Evolutionary conservation across 37 sponge, comb jelly and placozoan species (phyloP).

Genomic region (Axinella damicornis): DNA sequence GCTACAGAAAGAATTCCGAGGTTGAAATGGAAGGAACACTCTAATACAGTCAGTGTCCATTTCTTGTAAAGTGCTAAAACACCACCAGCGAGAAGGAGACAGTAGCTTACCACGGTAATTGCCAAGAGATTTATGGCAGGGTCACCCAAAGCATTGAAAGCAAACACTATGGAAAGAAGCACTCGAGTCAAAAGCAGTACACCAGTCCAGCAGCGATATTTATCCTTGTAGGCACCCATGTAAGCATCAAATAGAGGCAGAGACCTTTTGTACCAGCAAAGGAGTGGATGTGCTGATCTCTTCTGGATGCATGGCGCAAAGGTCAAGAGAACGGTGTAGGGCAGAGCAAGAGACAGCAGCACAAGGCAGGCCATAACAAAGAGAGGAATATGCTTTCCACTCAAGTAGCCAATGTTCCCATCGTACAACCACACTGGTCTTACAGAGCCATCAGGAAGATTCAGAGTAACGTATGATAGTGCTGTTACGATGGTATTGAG

Average conservation of each 20-base stretch:
- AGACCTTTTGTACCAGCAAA: neutral
- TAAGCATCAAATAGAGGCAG: neutral
- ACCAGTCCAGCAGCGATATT: slow-evolving; percentile 3
- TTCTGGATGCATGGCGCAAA: neutral
- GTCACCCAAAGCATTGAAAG: slow-evolving; percentile 13
- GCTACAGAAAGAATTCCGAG: no score
- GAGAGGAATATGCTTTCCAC: neutral
- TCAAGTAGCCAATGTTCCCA: neutral
- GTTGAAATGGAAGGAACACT: no score
- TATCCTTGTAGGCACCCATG: neutral
- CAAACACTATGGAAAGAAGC: neutral
- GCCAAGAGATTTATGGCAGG: neutral
- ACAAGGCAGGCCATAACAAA: neutral
- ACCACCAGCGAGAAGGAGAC: neutral
- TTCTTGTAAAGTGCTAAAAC: no score
- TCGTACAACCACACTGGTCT: slow-evolving; percentile 16
- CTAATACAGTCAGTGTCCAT: no score
- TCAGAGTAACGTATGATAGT: neutral
- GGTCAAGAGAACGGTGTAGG: neutral
- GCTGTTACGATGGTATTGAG: neutral
- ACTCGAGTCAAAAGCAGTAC: neutral
- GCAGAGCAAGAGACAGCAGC: neutral
- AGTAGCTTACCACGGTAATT: neutral
- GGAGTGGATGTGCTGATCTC: no score
- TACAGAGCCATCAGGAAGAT: neutral